phyloP scores from a whole-genome alignment of 2,888 invertebrate species.

The Dione vanillae region DNA sequence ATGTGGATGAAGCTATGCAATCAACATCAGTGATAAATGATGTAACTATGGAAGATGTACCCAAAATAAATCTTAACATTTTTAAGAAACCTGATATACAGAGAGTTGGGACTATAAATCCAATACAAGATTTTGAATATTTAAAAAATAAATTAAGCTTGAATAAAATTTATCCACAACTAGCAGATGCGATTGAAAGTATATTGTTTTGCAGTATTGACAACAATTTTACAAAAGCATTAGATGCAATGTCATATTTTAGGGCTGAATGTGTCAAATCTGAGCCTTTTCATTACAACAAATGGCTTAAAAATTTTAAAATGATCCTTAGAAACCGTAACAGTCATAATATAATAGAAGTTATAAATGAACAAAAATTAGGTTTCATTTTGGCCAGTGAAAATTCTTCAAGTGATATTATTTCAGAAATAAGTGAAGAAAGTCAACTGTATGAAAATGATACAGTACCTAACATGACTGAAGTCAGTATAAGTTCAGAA shows the following conservation, averaged over 20 bases:
- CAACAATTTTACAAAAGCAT: slow-evolving; percentile 67
- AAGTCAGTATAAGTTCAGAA: slow-evolving; percentile 67
- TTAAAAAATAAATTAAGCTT: slow-evolving; percentile 66
- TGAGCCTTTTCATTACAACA: slow-evolving; percentile 69
- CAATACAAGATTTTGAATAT: slow-evolving; percentile 84
- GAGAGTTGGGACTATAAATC: slow-evolving; percentile 84
- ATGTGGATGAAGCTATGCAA: slow-evolving; percentile 47
- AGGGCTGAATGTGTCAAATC: slow-evolving; percentile 67
- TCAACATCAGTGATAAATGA: slow-evolving; percentile 42
- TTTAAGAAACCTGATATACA: slow-evolving; percentile 53
- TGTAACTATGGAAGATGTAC: slow-evolving; percentile 53
- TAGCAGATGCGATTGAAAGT: slow-evolving; percentile 71
- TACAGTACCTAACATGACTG: slow-evolving; percentile 67
- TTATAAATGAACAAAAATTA: slow-evolving; percentile 63
- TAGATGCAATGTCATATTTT: slow-evolving; percentile 66
- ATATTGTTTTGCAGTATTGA: slow-evolving; percentile 69
- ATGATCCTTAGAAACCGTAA: slow-evolving; percentile 59
- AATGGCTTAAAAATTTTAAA: slow-evolving; percentile 72
- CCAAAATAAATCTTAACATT: slow-evolving; percentile 58
- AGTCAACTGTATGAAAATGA: slow-evolving; percentile 76
- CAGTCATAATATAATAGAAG: slow-evolving; percentile 58
- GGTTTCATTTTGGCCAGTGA: slow-evolving; percentile 70
- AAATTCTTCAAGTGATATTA: slow-evolving; percentile 65
- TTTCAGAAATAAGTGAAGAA: slow-evolving; percentile 63
- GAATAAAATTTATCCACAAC: slow-evolving; percentile 60